Evolutionary conservation across 2,113 vertebrate species (phyloP).

Genomic region (Phyllostomus hastatus): DNA sequence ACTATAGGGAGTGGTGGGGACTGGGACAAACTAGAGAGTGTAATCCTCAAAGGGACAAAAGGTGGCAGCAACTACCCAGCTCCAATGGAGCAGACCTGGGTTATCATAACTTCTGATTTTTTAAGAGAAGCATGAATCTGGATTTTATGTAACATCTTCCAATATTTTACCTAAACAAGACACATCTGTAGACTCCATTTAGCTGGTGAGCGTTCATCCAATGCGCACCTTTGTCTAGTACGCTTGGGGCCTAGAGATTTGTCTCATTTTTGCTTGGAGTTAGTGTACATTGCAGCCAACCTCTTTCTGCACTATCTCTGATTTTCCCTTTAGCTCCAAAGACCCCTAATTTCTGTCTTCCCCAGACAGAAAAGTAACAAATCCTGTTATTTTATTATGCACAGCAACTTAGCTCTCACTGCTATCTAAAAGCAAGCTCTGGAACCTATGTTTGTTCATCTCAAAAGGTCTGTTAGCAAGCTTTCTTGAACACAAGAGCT

Average conservation of each 20-base stretch:
- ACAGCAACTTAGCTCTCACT: neutral
- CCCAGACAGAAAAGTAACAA: neutral
- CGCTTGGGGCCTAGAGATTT: neutral
- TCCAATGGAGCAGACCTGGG: neutral
- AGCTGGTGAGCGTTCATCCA: neutral
- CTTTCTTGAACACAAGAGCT: neutral
- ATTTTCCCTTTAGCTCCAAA: neutral
- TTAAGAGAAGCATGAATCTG: neutral
- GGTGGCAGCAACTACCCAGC: neutral
- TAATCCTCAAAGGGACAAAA: neutral
- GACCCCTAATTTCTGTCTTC: neutral
- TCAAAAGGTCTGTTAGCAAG: neutral
- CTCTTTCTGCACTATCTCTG: neutral
- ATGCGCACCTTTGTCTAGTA: neutral
- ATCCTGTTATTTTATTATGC: neutral
- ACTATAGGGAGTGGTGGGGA: neutral
- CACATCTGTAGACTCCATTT: neutral
- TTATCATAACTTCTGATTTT: neutral
- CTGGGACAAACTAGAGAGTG: neutral
- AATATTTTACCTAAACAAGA: neutral
- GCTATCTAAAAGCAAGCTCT: neutral
- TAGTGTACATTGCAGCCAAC: neutral
- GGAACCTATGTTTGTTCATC: neutral
- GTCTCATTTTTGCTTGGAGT: neutral
- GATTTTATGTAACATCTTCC: neutral